Evolutionary conservation across 2,113 vertebrate species (phyloP), one percentile per base, ranked within the genome.

Genomic region (Lanius collurio): DNA sequence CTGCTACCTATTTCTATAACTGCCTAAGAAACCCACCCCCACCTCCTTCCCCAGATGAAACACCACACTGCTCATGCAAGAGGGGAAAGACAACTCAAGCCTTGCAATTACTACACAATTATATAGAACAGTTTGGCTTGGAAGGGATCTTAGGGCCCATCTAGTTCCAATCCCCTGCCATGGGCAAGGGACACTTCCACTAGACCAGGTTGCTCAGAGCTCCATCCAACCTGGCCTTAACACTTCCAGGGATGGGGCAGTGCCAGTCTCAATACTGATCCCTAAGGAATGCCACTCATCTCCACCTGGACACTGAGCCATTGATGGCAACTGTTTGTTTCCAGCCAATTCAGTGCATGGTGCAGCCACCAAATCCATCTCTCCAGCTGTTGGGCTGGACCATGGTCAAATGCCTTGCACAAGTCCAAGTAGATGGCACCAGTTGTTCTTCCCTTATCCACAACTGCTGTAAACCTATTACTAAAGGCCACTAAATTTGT

Each of bases 251-350:
- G 23, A 59, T 2, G 4, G 33, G 7, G 33, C 52, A 64, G 27
- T 1, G 0, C 19, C 4, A 4, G 50, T 57, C 19, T 15, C 59
- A 37, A 0, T 33, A 59, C 12, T 28, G 23, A 59, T 37, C 68
- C 59, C 52, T 52, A 27, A 59, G 37, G 37, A 33, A 74, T 39
- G 37, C 8, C 77, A 57, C 31, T 64, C 11, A 2, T 57, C 37
- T 74, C 33, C 37, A 67, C 33, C 15, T 53, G 33, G 69, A 30
- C 11, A 46, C 3, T 1, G 15, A 74, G 37, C 37, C 52, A 59
- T 12, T 74, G 37, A 59, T n/a, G 15, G 18, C 52, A 67, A 11
- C 44, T 52, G 23, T 64, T 71, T 64, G 30, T 46, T 59, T 74
- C 37, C 60, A 50, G 59, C 33, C 28, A 67, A 26, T 46, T 46